Conservation (phyloP, 2,888 invertebrate species). For the Penaeus monodon region DNA sequence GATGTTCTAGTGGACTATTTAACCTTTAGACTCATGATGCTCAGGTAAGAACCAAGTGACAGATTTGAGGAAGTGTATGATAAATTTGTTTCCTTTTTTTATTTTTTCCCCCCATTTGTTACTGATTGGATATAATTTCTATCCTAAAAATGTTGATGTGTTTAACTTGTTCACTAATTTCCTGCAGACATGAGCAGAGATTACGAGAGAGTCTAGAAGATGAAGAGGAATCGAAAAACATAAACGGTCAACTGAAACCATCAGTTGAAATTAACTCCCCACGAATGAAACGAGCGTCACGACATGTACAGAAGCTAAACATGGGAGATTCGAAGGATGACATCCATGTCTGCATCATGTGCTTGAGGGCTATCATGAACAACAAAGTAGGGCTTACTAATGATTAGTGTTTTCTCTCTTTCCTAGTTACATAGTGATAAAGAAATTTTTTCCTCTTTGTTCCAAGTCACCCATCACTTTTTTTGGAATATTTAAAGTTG, state of each 20-base stretch:
- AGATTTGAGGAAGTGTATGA: background rate
- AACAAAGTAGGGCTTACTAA: conserved; percentile 79
- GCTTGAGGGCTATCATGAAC: conserved; percentile 99
- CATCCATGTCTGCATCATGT: conserved; percentile 99
- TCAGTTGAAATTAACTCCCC: conserved; percentile 77
- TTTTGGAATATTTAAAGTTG: background rate
- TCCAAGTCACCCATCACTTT: background rate
- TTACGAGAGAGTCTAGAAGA: conserved; percentile 82
- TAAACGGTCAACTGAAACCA: conserved; percentile 70
- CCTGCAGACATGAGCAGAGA: conserved; percentile 82
- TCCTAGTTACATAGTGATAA: background rate
- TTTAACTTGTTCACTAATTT: background rate
- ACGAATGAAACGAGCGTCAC: conserved; percentile 80
- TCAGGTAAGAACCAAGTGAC: conserved; percentile 73
- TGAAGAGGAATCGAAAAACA: conserved; percentile 78
- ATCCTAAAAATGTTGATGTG: too few species aligned
- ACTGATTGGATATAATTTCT: too few species aligned
- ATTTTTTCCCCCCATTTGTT: too few species aligned
- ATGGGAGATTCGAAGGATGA: conserved; percentile 98
- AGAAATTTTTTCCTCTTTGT: background rate
- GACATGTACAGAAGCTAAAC: conserved; percentile 88
- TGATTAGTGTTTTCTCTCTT: background rate
- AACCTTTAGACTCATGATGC: conserved; percentile 92
- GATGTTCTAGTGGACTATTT: conserved; percentile 98
- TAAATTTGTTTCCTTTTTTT: background rate